Percentiles rank a stretch among this genome's conserved stretches.
These are phyloP conservation scores for Digitonthophagus gazella DNA, from an alignment of 2,888 invertebrate species.

Conservation along the genomic window DNA sequence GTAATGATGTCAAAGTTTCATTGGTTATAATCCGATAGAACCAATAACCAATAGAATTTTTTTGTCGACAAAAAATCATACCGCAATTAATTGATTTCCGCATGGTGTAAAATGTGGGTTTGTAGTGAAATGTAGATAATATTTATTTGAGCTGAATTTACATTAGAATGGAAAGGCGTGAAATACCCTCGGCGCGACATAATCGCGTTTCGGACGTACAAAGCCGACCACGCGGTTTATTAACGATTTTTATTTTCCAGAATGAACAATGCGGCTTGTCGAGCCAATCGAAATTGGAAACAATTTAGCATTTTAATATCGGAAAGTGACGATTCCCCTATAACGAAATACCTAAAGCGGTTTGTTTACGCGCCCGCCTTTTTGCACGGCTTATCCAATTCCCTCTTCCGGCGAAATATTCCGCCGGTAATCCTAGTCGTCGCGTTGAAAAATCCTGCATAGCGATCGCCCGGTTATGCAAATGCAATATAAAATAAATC, in stretches of 20 bases:
- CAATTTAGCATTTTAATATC: conserved; percentile 14
- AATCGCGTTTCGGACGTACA: conserved; percentile 5
- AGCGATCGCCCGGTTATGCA: conserved; percentile 8
- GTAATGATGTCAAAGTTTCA: conserved; percentile 31
- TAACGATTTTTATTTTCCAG: conserved; percentile 14
- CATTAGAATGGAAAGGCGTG: background rate
- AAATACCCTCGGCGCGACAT: background rate
- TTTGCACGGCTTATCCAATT: conserved; percentile 1
- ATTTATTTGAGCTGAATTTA: conserved; percentile 1
- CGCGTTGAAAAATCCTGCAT: background rate
- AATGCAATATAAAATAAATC: conserved; percentile 17
- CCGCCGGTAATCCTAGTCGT: background rate
- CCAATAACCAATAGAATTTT: too few species aligned
- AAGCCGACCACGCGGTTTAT: conserved; percentile 7
- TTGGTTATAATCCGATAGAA: conserved; percentile 9
- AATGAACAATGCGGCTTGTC: conserved; percentile 8
- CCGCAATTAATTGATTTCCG: too few species aligned
- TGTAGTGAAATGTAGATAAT: background rate
- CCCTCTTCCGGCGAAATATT: background rate
- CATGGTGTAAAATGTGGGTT: too few species aligned
- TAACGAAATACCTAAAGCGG: conserved; percentile 8
- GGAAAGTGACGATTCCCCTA: conserved; percentile 7
- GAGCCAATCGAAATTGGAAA: conserved; percentile 14
- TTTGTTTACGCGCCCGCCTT: conserved; percentile 10
- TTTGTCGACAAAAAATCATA: too few species aligned